Conservation (phyloP, 2,888 invertebrate species). For the Erebia epiphron region DNA sequence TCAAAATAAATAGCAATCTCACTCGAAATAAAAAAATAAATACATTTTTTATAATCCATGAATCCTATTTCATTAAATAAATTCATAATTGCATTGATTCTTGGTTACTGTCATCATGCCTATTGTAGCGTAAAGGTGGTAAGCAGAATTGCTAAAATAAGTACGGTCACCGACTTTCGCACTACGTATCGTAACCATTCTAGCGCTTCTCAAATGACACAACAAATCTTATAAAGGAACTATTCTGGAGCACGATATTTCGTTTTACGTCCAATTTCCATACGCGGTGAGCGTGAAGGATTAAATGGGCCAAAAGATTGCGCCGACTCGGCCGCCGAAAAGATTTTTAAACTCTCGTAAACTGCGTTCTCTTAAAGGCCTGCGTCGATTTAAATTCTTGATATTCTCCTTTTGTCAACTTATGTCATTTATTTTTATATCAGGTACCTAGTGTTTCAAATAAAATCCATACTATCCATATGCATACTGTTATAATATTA, state of each 20-base stretch:
- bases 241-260: constrained; percentile 74
- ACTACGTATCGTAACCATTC: constrained; percentile 34
- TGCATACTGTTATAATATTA: too few relatives aligned
- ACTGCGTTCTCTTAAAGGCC: constrained; percentile 44
- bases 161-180: constrained; percentile 39
- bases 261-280: constrained; percentile 81
- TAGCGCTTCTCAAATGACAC: constrained; percentile 44
- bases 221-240: constrained; percentile 68
- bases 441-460: too few relatives aligned
- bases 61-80: too few relatives aligned
- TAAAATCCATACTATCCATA: too few relatives aligned
- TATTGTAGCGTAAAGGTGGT: constrained; percentile 5
- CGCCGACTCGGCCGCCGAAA: constrained; percentile 68
- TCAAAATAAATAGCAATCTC: too few relatives aligned
- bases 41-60: too few relatives aligned
- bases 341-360: constrained; percentile 62
- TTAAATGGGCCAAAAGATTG: constrained; percentile 81
- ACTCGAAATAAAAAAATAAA: too few relatives aligned
- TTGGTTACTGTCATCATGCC: too few relatives aligned
- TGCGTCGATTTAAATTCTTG: constrained; percentile 32
- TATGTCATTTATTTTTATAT: too few relatives aligned
- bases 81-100: too few relatives aligned
- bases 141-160: constrained; percentile 40
- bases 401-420: constrained; percentile 13
- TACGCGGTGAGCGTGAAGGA: constrained; percentile 79